Base-by-base conservation (phyloP, 92 coral and sea anemone species). In the Muricea muricata region DNA sequence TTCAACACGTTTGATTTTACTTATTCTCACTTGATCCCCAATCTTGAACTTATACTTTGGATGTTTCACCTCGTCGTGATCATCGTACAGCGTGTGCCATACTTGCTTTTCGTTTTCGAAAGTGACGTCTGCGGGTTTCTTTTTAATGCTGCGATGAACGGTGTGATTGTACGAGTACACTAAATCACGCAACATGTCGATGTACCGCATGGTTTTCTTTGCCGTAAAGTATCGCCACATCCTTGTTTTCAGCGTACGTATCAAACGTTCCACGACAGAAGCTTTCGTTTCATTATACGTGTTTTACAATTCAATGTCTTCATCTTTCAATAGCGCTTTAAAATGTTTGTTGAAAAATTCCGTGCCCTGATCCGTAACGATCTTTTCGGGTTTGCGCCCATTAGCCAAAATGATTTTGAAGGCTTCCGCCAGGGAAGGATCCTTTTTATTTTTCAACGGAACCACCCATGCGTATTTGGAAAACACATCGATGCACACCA, bases 391-490 rank as follows among this genome's bases (percentile, higher is more conserved):
- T 9, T 34, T 41, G 0, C 82, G 17, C 0, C 88, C 88, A n/a
- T 14, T 1, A 13, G 14, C 17, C 12, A 73, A 31, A 23, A 73
- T 42, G 6, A 3, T 18, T 4, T 26, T 3, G 58, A 73, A 83
- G 0, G 88, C 82, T 30, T 13, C 30, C 2, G 39, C 33, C 57
- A 84, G 15, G 7, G 18, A 12, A 6, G 15, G 31, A 0, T 47
- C 75, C 0, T 74, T 72, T 71, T 84, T 84, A 13, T 39, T 50
- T 24, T 74, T 73, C 25, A 84, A 5, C 0, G 75, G 65, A 1
- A 23, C 52, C 0, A 71, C 87, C 87, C 87, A 83, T 1, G 82
- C 88, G 17, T 73, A 74, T 23, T 84, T 84, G 15, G 88, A 83
- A 10, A 83, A 50, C 13, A 69, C 32, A 37, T 84, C 88, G 13